Conservation (phyloP, 1,140 invertebrate genomes). For the Anastrepha ludens region DNA sequence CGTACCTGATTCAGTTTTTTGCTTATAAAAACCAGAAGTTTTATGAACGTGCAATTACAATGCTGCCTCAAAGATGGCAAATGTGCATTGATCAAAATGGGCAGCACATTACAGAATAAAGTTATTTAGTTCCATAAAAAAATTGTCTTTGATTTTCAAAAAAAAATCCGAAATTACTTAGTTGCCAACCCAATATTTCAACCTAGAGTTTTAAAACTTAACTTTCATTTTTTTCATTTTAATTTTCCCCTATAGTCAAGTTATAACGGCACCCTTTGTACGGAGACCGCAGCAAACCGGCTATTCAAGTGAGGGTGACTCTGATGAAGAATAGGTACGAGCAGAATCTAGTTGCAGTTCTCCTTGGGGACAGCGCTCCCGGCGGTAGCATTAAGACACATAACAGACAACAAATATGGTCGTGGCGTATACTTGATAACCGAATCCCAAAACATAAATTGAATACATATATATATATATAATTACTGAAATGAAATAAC, state of each 20-base stretch:
- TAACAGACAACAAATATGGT: neutral
- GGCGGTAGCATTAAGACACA: neutral
- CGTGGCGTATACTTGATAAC: constrained; percentile 19
- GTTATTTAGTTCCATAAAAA: too few species aligned
- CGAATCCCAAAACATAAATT: constrained; percentile 39
- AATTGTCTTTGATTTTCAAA: too few species aligned
- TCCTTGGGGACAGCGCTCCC: neutral
- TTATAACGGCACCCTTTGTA: constrained; percentile 85
- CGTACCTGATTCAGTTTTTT: too few species aligned
- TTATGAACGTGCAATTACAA: too few species aligned
- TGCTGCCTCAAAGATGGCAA: too few species aligned
- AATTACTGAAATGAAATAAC: constrained; percentile 17
- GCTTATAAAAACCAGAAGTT: too few species aligned
- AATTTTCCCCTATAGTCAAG: constrained; percentile 79
- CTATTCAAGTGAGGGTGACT: constrained; percentile 93
- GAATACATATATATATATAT: constrained; percentile 7
- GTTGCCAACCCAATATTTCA: neutral
- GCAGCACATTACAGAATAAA: too few species aligned
- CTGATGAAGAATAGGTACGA: constrained; percentile 85
- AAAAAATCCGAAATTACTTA: too few species aligned
- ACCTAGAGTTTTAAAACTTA: neutral
- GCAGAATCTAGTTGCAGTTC: constrained; percentile 34
- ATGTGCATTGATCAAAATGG: too few species aligned
- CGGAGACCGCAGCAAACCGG: constrained; percentile 79
- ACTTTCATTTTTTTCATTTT: neutral